Percentiles rank a stretch among this genome's conserved stretches.
These are phyloP conservation scores for Zoanthus solanderi DNA, from an alignment of 92 coral and sea anemone genomes.

Conservation along the genomic window DNA sequence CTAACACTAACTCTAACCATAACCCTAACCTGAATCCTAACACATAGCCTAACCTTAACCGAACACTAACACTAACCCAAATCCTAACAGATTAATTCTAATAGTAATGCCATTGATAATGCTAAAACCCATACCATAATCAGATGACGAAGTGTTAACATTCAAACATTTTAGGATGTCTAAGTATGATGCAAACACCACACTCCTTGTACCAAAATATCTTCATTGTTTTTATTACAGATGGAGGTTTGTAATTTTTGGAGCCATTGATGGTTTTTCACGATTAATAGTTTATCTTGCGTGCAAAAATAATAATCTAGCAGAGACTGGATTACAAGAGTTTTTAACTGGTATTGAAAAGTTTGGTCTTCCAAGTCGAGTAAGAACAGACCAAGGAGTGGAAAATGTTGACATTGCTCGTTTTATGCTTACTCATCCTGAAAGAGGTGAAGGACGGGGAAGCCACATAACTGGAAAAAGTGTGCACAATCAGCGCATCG, in stretches of 20 bases:
- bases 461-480: slow-evolving; percentile 59
- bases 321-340: slow-evolving; percentile 38
- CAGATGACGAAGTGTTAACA: too few relatives aligned
- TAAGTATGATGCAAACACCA: too few relatives aligned
- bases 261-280: slow-evolving; percentile 64
- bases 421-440: slow-evolving; percentile 59
- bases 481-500: slow-evolving; percentile 60
- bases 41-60: too few relatives aligned
- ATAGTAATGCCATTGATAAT: too few relatives aligned
- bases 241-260: slow-evolving; percentile 62
- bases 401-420: slow-evolving; percentile 62
- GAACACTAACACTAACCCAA: too few relatives aligned
- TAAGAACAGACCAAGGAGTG: slow-evolving; percentile 54
- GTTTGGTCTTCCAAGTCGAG: slow-evolving; percentile 38
- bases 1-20: too few relatives aligned
- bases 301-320: slow-evolving; percentile 43
- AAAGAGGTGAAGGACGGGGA: slow-evolving; percentile 61
- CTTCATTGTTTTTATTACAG: slow-evolving; percentile 27
- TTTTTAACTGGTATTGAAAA: slow-evolving; percentile 32
- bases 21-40: too few relatives aligned
- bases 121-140: too few relatives aligned
- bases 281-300: slow-evolving; percentile 43
- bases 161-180: too few relatives aligned
- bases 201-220: background rate
- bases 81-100: too few relatives aligned